Evolutionary conservation across 2,797 vertebrate genomes (phyloP).

Genomic region (Lemur catta): DNA sequence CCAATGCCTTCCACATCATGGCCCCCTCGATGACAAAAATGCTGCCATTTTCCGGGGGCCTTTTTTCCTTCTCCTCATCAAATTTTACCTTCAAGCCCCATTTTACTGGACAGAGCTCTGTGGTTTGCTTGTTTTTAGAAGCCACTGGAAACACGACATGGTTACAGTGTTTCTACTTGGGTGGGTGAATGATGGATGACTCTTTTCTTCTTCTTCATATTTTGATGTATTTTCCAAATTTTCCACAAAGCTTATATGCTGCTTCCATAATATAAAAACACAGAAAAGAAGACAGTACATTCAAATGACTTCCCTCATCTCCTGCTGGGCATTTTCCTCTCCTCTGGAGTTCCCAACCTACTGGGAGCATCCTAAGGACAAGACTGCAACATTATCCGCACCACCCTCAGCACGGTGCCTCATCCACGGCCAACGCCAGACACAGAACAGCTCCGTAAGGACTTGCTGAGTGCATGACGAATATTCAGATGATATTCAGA

Average conservation of each 20-base stretch:
- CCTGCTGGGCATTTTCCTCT: background rate
- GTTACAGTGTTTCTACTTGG: background rate
- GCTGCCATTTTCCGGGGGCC: background rate
- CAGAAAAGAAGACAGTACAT: background rate
- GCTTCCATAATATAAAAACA: background rate
- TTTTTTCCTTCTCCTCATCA: background rate
- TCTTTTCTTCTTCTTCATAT: background rate
- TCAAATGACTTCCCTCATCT: background rate
- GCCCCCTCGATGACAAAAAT: rapidly evolving
- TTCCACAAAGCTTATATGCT: background rate
- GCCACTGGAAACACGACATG: background rate
- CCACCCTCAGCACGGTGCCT: background rate
- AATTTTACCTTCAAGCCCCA: background rate
- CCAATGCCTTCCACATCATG: background rate
- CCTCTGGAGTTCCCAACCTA: background rate
- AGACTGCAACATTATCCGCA: background rate
- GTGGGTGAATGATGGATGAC: background rate
- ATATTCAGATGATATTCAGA: background rate
- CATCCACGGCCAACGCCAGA: background rate
- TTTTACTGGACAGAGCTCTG: background rate
- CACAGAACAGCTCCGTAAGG: background rate
- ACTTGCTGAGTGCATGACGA: background rate
- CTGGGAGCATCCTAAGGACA: background rate
- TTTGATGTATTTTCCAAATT: background rate
- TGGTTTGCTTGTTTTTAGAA: background rate